phyloP scores from a whole-genome alignment of 2,888 invertebrate species.

The Diarsia rubi region DNA sequence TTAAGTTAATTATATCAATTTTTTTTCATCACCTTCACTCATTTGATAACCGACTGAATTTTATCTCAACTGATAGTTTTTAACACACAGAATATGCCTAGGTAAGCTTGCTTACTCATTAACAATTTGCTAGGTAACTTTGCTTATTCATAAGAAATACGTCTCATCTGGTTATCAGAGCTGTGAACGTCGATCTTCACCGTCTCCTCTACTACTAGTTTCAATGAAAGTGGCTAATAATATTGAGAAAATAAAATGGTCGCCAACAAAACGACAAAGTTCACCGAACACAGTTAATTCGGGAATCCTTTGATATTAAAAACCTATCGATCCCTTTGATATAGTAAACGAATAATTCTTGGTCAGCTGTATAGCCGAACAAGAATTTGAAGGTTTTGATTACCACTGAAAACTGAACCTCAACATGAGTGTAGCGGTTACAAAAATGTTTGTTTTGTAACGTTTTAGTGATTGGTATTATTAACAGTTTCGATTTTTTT shows the following conservation, averaged over 20 bases:
- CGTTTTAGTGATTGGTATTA: background rate
- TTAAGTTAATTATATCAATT: no score
- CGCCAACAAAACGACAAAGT: slow-evolving; percentile 29
- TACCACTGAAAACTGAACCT: slow-evolving; percentile 28
- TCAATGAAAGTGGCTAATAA: background rate
- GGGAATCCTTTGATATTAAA: slow-evolving; percentile 56
- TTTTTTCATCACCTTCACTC: no score
- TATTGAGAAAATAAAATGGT: slow-evolving; percentile 8
- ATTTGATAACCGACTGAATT: no score
- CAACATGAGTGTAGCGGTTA: background rate
- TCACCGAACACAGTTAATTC: slow-evolving; percentile 52
- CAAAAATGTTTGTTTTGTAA: slow-evolving; percentile 10
- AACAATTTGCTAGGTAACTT: no score
- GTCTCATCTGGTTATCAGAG: no score
- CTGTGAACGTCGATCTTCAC: no score
- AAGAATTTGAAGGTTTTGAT: slow-evolving; percentile 31
- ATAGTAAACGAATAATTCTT: slow-evolving; percentile 45
- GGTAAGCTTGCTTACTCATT: no score
- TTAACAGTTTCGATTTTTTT: background rate
- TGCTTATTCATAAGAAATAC: no score
- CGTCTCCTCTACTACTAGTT: no score
- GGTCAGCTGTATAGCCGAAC: background rate
- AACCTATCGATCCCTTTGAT: slow-evolving; percentile 56
- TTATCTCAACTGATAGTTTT: no score
- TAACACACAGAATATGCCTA: no score